phyloP scores from a whole-genome alignment of 1,140 invertebrate genomes.

The Cyclargus thomasi region DNA sequence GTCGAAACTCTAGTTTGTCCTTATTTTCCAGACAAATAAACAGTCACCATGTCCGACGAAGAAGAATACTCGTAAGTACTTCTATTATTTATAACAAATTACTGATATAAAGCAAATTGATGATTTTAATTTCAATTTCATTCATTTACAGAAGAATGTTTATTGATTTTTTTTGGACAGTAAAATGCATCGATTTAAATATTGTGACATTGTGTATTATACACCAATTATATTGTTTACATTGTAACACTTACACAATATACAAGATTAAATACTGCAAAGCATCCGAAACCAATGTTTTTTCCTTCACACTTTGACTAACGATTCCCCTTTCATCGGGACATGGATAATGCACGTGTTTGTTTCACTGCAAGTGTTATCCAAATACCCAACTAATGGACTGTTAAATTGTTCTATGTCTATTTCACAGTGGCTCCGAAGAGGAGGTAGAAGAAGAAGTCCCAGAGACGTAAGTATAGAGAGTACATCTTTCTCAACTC shows the following conservation, averaged over 20 bases:
- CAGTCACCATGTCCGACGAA: constrained; percentile 82
- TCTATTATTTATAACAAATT: background rate
- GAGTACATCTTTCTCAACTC: constrained; percentile 2
- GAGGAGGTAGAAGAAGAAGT: constrained; percentile 82
- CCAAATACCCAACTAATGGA: constrained; percentile 1
- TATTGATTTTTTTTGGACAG: background rate
- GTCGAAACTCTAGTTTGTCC: background rate
- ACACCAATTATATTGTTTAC: constrained; percentile 7
- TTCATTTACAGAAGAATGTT: background rate
- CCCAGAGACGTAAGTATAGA: constrained; percentile 80
- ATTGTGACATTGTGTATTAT: background rate
- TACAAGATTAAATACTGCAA: background rate
- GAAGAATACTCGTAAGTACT: constrained; percentile 84
- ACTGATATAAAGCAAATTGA: constrained; percentile 11
- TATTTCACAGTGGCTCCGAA: constrained; percentile 76
- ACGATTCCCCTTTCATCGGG: background rate
- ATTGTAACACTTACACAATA: constrained; percentile 12
- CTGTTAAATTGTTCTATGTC: constrained; percentile 29
- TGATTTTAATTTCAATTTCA: constrained; percentile 5
- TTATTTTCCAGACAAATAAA: constrained; percentile 74
- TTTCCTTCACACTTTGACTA: constrained; percentile 1
- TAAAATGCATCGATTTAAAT: background rate
- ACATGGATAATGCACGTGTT: constrained; percentile 14
- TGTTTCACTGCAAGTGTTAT: constrained; percentile 15
- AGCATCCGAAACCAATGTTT: constrained; percentile 8